Evolutionary conservation across 2,113 vertebrate species (phyloP), one percentile per base, ranked within the genome.

Genomic region (Columba livia): DNA sequence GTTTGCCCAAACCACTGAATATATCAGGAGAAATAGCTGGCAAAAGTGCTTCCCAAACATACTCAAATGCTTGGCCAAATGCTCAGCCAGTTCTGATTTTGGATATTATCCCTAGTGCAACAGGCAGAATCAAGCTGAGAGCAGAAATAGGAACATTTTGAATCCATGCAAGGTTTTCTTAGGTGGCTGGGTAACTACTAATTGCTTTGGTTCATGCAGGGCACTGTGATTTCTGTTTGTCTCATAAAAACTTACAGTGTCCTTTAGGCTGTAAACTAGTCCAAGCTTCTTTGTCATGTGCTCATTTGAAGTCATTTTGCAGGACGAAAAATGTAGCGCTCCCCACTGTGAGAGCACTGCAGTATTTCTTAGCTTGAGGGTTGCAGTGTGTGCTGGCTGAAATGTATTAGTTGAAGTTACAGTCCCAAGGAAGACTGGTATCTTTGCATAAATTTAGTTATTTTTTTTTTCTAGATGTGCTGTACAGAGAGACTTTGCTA

Each of bases 211-310:
- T 58, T 82, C 48, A 87, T 29, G 8, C 16, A 56, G 57, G 26
- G 8, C 29, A 61, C 29, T 65, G 47, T 75, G 48, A 94, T 82
- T 75, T 72, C 50, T 87, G 5, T 50, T 87, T 89, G 61, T n/a
- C 78, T 72, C 57, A 75, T 57, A 62, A 85, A 85, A 89, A 91
- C 10, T 56, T 75, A 11, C 20, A 48, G 15, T 32, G 8, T 75
- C 25, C 38, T 89, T 71, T 72, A 79, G 78, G n/a, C n/a, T 85
- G 53, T 71, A 60, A 94, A 84, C 19, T 20, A 89, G 56, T 79
- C 24, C 18, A 79, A 69, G 12, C 1, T 9, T 38, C 70, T 89
- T 80, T 93, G 19, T 19, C 61, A 54, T 36, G 12, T 77, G 42
- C 26, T 81, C 71, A 31, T 56, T 89, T 67, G 28, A 61, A 66